Evolutionary conservation across 2,888 invertebrate genomes (phyloP).

Genomic region (Drosophila testacea): DNA sequence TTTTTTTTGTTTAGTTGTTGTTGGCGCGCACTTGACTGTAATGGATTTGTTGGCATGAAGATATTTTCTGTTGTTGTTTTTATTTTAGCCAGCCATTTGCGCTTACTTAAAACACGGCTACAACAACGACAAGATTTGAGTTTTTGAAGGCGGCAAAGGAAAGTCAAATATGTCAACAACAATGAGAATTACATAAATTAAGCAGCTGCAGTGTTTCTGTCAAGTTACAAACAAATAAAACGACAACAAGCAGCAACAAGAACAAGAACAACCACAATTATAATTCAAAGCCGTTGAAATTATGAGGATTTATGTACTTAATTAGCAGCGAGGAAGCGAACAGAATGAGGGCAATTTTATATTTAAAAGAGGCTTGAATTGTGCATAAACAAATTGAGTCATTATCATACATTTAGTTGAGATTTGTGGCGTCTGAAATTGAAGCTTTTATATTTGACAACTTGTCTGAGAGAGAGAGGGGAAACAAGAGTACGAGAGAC

Average conservation of each 20-base stretch:
- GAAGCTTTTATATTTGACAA: not conserved
- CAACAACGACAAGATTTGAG: slow-evolving; percentile 26
- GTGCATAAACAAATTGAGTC: slow-evolving; percentile 38
- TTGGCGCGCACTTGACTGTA: slow-evolving; percentile 78
- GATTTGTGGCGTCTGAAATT: slow-evolving; percentile 11
- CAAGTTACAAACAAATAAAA: slow-evolving; percentile 38
- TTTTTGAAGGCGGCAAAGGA: slow-evolving; percentile 64
- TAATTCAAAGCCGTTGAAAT: slow-evolving; percentile 47
- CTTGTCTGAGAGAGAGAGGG: not conserved
- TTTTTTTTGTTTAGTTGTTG: slow-evolving; percentile 47
- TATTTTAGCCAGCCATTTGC: slow-evolving; percentile 58
- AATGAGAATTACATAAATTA: slow-evolving; percentile 82
- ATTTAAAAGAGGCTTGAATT: slow-evolving; percentile 11
- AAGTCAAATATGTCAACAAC: slow-evolving; percentile 68
- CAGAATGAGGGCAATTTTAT: slow-evolving; percentile 25
- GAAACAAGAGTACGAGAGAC: not conserved
- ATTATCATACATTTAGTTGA: slow-evolving; percentile 12
- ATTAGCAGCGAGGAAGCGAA: slow-evolving; percentile 47
- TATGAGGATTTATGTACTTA: slow-evolving; percentile 61
- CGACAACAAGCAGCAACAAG: slow-evolving; percentile 7
- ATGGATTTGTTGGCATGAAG: slow-evolving; percentile 82
- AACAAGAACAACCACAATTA: slow-evolving; percentile 35
- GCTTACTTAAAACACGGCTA: slow-evolving; percentile 51
- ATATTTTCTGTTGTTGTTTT: slow-evolving; percentile 68
- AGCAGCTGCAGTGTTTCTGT: slow-evolving; percentile 70